Percentiles rank a stretch among this genome's conserved stretches.
phyloP scores from a whole-genome alignment of 2,888 invertebrate genomes.

The Heterodera filipjevi region DNA sequence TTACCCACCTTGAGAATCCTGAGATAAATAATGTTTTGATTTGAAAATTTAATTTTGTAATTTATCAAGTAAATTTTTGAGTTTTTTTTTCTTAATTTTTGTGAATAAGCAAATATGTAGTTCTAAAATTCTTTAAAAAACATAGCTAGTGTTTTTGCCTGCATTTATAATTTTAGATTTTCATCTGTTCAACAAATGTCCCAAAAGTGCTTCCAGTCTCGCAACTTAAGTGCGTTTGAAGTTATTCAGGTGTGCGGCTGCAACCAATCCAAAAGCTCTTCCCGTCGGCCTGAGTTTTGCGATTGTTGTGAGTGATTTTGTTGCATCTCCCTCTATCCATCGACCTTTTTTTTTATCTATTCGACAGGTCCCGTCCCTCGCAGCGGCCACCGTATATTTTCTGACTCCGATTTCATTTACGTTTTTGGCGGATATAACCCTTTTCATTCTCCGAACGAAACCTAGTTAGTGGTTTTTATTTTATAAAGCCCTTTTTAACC shows the following conservation, averaged over 20 bases:
- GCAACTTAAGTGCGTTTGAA: background rate
- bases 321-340: background rate
- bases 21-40: no score
- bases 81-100: no score
- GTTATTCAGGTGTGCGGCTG: background rate
- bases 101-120: no score
- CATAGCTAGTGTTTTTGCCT: no score
- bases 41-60: no score
- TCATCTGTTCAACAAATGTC: background rate
- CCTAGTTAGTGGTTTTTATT: slow-evolving; percentile 1
- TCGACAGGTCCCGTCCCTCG: slow-evolving; percentile 42
- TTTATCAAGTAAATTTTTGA: no score
- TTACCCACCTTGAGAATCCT: no score
- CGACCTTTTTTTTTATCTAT: background rate
- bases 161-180: no score
- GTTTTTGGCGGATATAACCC: slow-evolving; percentile 53
- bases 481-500: background rate
- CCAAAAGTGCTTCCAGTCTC: background rate
- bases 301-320: background rate
- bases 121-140: no score
- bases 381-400: slow-evolving; percentile 56
- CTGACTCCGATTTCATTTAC: slow-evolving; percentile 54
- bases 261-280: background rate
- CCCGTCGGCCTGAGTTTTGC: slow-evolving; percentile 13
- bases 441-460: slow-evolving; percentile 2